A percentile compares a stretch with the other conserved stretches of the same genome.
These are phyloP conservation scores for Strix occidentalis DNA, from an alignment of 2,797 vertebrate species.

Conservation along the genomic window DNA sequence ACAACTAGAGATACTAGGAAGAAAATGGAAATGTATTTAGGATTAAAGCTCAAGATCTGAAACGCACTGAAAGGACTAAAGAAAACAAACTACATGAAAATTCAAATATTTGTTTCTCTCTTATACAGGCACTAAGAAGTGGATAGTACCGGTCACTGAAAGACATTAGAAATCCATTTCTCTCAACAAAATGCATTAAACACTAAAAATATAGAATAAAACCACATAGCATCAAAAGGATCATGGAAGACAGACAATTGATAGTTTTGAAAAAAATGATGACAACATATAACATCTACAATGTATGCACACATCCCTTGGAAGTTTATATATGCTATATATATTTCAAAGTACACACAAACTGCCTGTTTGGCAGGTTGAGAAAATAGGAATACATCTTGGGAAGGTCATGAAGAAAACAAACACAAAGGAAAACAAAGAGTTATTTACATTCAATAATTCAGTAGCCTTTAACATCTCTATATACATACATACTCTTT, in stretches of 20 bases:
- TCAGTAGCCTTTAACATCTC: constrained; percentile 64
- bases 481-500: constrained; percentile 63
- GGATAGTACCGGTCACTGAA: neutral
- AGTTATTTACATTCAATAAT: constrained; percentile 74
- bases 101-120: constrained; percentile 2
- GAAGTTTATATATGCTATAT: constrained; percentile 30
- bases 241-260: neutral
- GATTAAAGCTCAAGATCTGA: neutral
- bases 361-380: constrained; percentile 27
- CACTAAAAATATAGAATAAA: neutral
- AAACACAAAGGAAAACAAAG: constrained; percentile 59
- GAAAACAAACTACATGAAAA: neutral
- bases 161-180: neutral
- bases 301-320: constrained; percentile 19
- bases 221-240: neutral
- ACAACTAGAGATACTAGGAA: fast-evolving
- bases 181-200: constrained; percentile 18
- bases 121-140: neutral
- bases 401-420: constrained; percentile 17
- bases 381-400: constrained; percentile 69
- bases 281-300: constrained; percentile 1
- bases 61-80: constrained; percentile 1
- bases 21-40: neutral
- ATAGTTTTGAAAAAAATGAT: neutral
- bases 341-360: constrained; percentile 50